Conservation (phyloP, 1,140 invertebrate genomes). For the Procambarus clarkii region DNA sequence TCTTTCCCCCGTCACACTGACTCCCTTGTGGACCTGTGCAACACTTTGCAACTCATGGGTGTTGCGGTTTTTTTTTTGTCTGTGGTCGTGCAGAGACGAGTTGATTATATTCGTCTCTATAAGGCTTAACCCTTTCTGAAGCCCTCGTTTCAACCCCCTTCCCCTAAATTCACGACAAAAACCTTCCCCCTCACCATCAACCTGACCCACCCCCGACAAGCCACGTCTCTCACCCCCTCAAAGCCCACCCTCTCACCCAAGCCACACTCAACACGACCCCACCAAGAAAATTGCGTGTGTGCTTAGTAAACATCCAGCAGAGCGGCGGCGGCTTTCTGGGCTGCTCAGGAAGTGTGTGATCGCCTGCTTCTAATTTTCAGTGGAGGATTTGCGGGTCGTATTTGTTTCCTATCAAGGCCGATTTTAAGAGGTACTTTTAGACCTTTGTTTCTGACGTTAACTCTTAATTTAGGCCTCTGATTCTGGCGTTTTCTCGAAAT, state of each 20-base stretch:
- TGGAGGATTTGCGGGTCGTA: background rate
- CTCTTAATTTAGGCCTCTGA: no score
- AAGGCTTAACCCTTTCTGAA: background rate
- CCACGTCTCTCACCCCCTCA: no score
- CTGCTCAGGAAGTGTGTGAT: background rate
- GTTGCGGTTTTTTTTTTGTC: background rate
- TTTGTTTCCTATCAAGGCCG: background rate
- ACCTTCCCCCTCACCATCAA: no score
- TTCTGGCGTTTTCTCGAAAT: no score
- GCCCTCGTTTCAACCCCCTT: background rate
- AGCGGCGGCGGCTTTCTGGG: constrained; percentile 9
- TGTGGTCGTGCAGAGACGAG: background rate
- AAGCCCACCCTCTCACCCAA: no score
- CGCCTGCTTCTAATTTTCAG: background rate
- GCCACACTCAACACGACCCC: background rate
- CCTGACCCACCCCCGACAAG: no score
- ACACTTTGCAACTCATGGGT: background rate
- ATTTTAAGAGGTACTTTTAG: no score
- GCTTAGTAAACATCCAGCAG: background rate
- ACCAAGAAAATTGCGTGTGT: constrained; percentile 33
- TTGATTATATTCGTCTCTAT: background rate
- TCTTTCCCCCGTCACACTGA: no score
- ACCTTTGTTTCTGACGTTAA: no score
- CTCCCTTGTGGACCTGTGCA: background rate
- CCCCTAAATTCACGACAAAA: background rate